Conservation (phyloP, 2,113 vertebrate species). For the Petrocephalus microphthalmus region DNA sequence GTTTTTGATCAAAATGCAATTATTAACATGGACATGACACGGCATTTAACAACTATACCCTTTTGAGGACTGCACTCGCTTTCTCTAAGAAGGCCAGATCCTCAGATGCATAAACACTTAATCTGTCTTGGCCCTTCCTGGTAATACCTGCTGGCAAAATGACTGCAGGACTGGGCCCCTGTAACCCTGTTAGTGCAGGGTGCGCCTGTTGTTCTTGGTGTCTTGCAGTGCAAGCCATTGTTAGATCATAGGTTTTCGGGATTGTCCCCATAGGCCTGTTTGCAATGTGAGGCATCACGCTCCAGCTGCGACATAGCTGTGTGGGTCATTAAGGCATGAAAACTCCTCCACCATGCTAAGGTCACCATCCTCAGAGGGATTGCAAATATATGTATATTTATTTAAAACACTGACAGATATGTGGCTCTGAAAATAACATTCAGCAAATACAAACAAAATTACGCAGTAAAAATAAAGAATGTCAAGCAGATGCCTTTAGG, state of each 20-base stretch:
- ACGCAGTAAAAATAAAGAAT: neutral
- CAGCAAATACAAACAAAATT: neutral
- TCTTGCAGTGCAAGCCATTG: neutral
- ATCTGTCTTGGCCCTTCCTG: neutral
- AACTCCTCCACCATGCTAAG: neutral
- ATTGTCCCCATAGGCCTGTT: neutral
- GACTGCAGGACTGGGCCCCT: neutral
- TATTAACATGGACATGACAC: neutral
- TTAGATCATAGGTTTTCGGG: neutral
- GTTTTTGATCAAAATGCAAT: neutral
- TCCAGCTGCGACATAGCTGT: neutral
- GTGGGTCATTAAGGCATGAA: neutral
- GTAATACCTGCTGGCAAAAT: neutral
- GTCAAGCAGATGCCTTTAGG: neutral
- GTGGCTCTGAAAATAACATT: neutral
- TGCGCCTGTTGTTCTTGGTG: neutral
- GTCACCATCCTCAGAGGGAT: neutral
- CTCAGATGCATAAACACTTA: neutral
- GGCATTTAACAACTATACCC: neutral
- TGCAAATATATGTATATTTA: neutral
- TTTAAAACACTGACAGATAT: neutral
- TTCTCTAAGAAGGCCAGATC: neutral
- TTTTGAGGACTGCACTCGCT: neutral
- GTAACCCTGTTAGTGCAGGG: neutral
- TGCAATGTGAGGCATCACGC: neutral